Evolutionary conservation across 2,888 invertebrate genomes (phyloP).

Genomic region (Parnassius apollo): DNA sequence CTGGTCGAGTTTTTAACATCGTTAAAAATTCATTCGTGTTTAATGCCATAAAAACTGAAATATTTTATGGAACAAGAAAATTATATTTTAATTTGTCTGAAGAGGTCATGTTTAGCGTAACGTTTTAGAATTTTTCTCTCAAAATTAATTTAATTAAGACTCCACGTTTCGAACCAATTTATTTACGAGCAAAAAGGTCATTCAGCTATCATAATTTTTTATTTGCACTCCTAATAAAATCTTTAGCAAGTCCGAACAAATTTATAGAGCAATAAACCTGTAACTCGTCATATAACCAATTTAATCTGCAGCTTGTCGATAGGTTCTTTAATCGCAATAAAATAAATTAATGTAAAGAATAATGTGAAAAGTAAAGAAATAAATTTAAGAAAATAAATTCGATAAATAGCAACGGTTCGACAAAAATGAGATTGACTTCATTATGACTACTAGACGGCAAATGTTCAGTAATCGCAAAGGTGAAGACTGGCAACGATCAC

Average conservation of each 20-base stretch:
- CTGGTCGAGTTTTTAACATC: too few species aligned
- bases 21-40: too few species aligned
- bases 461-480: too few species aligned
- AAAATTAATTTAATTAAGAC: conserved; percentile 23
- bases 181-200: conserved; percentile 47
- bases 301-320: conserved; percentile 54
- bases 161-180: conserved; percentile 44
- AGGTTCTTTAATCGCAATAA: conserved; percentile 38
- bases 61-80: too few species aligned
- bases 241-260: conserved; percentile 46
- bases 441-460: too few species aligned
- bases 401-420: too few species aligned
- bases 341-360: conserved; percentile 28
- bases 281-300: conserved; percentile 66
- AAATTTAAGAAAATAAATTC: too few species aligned
- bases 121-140: not conserved
- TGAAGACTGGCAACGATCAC: too few species aligned
- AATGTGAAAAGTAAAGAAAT: not conserved
- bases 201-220: conserved; percentile 40
- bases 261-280: conserved; percentile 68
- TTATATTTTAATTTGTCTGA: too few species aligned
- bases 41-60: too few species aligned
- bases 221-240: conserved; percentile 70
- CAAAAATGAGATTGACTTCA: too few species aligned
- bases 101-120: too few species aligned